Percentiles rank a stretch among this genome's conserved stretches.
phyloP scores from a whole-genome alignment of 1,140 invertebrate species.

The Eufriesea mexicana region DNA sequence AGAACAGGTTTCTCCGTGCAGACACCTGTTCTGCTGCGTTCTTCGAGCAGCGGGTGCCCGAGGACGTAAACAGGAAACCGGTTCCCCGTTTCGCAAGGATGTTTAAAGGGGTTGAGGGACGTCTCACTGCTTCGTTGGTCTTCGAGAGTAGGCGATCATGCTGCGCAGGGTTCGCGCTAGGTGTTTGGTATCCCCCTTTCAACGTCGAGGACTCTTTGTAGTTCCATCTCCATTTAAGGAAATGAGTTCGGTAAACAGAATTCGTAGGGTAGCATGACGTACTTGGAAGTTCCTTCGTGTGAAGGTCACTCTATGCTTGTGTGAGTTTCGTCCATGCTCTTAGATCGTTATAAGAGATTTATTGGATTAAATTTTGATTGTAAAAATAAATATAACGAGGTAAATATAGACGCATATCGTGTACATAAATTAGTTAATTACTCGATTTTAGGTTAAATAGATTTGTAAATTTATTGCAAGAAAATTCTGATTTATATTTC shows the following conservation, averaged over 20 bases:
- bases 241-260: slow-evolving; percentile 50
- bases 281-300: neutral
- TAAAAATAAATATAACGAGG: no score
- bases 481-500: no score
- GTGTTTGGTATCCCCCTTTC: neutral
- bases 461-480: no score
- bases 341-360: no score
- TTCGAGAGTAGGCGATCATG: slow-evolving; percentile 45
- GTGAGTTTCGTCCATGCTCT: no score
- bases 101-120: slow-evolving; percentile 38
- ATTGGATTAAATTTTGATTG: no score
- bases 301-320: no score
- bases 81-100: neutral
- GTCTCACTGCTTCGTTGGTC: slow-evolving; percentile 51
- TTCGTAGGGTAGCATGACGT: slow-evolving; percentile 43
- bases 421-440: no score
- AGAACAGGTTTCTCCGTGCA: slow-evolving; percentile 13
- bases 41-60: neutral
- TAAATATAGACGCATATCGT: no score
- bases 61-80: neutral
- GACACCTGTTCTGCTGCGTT: slow-evolving; percentile 39
- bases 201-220: neutral
- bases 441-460: no score
- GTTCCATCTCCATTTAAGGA: slow-evolving; percentile 42
- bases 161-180: neutral